Base-by-base conservation (phyloP, 2,113 vertebrate species). In the Ophthalmotilapia sp. region DNA sequence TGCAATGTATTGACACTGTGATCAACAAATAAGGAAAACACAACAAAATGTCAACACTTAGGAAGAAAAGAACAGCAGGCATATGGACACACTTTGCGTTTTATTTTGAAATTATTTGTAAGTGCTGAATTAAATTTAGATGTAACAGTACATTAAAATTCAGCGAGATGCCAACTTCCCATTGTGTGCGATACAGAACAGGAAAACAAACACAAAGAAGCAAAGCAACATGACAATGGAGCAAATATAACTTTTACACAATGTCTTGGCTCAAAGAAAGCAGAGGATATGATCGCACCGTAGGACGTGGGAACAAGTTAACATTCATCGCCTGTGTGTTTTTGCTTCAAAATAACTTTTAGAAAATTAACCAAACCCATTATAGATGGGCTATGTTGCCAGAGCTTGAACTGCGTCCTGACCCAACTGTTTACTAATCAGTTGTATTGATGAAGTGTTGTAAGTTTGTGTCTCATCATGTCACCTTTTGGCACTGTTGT, bases 381-480 rank as follows among this genome's bases (percentile, higher is more conserved):
- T 85, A 91, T 77, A 79, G 77, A 65, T 58, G 60, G 92, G 92
- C 95, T 68, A 14, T 60, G 70, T 88, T 93, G 93, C 93, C 88
- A 83, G 79, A 93, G 85, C 81, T 82, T 80, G 87, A 95, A 90
- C 86, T 90, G 21, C 88, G 80, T 79, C 84, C 89, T 73, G 92
- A 95, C 91, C 91, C 82, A 23, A 89, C 91, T 89, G 89, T 89
- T 82, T 91, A 87, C 88, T 87, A 88, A 94, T 95, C 95, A 93
- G 92, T 94, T 91, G 90, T 94, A 94, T 94, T 95, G 93, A 95
- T 94, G 92, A 95, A 93, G 87, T 89, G 91, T 82, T 95, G 92
- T 91, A 84, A 87, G 91, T 94, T 91, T 91, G 92, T 84, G 90
- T 94, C 91, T 94, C 92, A 84, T 91, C 89, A 42, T 38, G 91